phyloP scores from a whole-genome alignment of 2,797 vertebrate genomes.

The Lutjanus campechanus region DNA sequence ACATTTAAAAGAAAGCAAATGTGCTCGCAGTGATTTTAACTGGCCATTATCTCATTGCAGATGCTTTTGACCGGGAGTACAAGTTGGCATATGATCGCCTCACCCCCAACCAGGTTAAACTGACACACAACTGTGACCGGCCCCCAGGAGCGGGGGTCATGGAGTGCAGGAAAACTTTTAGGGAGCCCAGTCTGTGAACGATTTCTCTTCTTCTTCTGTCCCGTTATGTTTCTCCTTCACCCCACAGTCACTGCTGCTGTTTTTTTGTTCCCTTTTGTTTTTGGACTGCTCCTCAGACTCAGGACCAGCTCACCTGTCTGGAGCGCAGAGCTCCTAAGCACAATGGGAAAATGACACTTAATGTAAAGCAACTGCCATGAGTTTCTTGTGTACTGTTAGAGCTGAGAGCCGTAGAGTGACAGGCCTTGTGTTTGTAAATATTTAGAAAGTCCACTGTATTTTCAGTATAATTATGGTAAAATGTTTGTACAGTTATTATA shows the following conservation, averaged over 20 bases:
- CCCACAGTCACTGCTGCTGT: slow-evolving; percentile 54
- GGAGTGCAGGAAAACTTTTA: slow-evolving; percentile 97
- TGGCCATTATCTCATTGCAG: slow-evolving; percentile 77
- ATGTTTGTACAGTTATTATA: slow-evolving; percentile 76
- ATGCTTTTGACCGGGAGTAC: slow-evolving; percentile 98
- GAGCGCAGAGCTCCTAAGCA: slow-evolving; percentile 66
- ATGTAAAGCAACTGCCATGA: slow-evolving; percentile 67
- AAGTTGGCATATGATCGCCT: slow-evolving; percentile 97
- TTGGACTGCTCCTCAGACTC: slow-evolving; percentile 67
- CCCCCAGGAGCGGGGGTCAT: slow-evolving; percentile 96
- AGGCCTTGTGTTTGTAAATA: slow-evolving; percentile 66
- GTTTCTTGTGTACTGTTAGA: slow-evolving; percentile 63
- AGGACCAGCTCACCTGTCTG: slow-evolving; percentile 69
- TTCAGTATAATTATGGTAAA: slow-evolving; percentile 64
- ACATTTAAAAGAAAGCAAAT: not conserved
- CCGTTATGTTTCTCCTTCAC: slow-evolving; percentile 8
- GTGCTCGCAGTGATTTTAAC: not conserved
- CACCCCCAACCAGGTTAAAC: slow-evolving; percentile 93
- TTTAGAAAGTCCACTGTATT: slow-evolving; percentile 63
- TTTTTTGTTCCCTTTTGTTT: not conserved
- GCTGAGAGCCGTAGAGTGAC: slow-evolving; percentile 52
- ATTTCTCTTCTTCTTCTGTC: not conserved
- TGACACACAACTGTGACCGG: slow-evolving; percentile 97
- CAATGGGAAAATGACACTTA: slow-evolving; percentile 61
- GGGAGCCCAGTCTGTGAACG: slow-evolving; percentile 91